phyloP scores from a whole-genome alignment of 92 coral and sea anemone species.

The Porites lobata region DNA sequence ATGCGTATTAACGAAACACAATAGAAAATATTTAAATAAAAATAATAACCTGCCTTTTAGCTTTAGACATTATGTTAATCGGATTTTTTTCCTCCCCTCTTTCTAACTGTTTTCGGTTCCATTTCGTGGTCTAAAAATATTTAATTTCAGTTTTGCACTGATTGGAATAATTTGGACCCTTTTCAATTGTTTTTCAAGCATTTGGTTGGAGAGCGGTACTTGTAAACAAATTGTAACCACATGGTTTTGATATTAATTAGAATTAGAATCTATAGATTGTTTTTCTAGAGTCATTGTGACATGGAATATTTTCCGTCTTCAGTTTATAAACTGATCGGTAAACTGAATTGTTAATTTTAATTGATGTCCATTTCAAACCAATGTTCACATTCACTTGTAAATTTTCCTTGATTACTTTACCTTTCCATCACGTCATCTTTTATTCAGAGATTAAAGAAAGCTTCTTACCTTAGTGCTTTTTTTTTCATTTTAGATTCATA shows the following conservation, averaged over 20 bases:
- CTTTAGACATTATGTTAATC: conserved; percentile 30
- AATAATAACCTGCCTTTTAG: conserved; percentile 60
- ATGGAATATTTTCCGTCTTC: neutral
- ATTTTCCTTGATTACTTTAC: conserved; percentile 44
- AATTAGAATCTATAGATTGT: conserved; percentile 38
- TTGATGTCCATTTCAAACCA: conserved; percentile 11
- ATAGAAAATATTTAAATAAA: conserved; percentile 57
- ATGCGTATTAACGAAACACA: conserved; percentile 53
- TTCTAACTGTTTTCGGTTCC: neutral
- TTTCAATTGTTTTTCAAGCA: conserved; percentile 5
- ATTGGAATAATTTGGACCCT: conserved; percentile 16
- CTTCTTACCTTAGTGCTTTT: neutral
- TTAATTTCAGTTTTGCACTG: conserved; percentile 19
- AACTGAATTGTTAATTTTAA: neutral
- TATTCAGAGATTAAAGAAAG: conserved; percentile 23
- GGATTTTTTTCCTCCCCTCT: conserved; percentile 7
- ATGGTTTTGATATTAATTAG: conserved; percentile 77
- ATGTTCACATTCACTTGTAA: conserved; percentile 31
- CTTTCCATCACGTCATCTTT: conserved; percentile 33
- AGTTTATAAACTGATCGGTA: neutral
- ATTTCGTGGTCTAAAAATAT: neutral
- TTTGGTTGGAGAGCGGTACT: conserved; percentile 52
- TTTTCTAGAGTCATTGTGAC: neutral
- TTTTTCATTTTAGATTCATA: neutral
- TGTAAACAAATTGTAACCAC: conserved; percentile 85